Evolutionary conservation across 2,888 invertebrate species (phyloP).

Genomic region (Agonopterix subpropinquella): DNA sequence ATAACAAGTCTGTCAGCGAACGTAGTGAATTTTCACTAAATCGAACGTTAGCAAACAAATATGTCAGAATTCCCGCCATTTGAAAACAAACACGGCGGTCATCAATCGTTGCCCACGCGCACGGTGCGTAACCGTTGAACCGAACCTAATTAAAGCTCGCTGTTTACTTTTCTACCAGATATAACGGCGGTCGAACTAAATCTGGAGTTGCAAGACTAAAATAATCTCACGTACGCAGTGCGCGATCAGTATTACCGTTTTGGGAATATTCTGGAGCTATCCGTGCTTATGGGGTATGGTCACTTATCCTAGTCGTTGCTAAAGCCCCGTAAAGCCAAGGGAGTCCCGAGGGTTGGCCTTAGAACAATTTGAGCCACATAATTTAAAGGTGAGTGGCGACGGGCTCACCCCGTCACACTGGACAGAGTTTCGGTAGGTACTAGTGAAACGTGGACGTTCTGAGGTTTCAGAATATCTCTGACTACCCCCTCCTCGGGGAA

Average conservation of each 20-base stretch:
- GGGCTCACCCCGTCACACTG: too few relatives aligned
- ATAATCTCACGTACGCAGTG: conserved; percentile 53
- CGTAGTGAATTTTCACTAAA: conserved; percentile 63
- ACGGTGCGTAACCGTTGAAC: conserved; percentile 42
- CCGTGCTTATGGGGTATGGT: not conserved
- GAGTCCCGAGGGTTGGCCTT: too few relatives aligned
- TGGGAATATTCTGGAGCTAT: conserved; percentile 23
- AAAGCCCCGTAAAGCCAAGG: too few relatives aligned
- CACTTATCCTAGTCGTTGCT: too few relatives aligned
- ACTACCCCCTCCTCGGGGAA: too few relatives aligned
- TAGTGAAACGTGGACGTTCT: too few relatives aligned
- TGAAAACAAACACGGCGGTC: conserved; percentile 45
- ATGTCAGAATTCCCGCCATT: conserved; percentile 38
- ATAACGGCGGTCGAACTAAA: conserved; percentile 52
- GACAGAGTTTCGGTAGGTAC: too few relatives aligned
- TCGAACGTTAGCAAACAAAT: conserved; percentile 58
- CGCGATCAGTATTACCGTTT: conserved; percentile 30
- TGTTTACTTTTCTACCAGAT: conserved; percentile 62
- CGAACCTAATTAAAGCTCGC: conserved; percentile 55
- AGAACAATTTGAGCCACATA: too few relatives aligned
- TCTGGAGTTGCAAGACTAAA: conserved; percentile 49
- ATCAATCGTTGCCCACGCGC: conserved; percentile 61
- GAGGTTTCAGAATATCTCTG: too few relatives aligned
- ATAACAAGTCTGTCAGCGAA: conserved; percentile 56
- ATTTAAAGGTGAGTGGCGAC: too few relatives aligned